Base-by-base conservation (phyloP, 2,797 vertebrate species). In the Chloroceryle inda region DNA sequence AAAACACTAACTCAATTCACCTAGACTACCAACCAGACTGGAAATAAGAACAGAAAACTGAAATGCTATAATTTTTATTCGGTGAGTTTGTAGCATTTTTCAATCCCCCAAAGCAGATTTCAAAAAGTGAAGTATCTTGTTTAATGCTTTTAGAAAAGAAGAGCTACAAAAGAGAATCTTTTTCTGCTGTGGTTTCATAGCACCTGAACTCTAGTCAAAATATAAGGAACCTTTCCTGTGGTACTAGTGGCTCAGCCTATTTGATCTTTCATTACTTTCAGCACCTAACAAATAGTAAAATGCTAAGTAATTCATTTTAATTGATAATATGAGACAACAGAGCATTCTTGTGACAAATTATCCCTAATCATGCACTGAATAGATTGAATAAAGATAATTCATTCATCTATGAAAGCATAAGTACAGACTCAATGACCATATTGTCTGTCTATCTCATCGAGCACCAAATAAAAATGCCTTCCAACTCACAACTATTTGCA, bases 1-100 rank as follows among this genome's bases (percentile, higher is more conserved):
- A 85, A 76, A 38, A 50, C 9, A 50, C 45, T n/a, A 86, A 90
- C 19, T 94, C 72, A 61, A 20, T 93, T 83, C 71, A 63, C 1
- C 53, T 49, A 38, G n/a, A 69, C 24, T 44, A 59, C 50, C 50
- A 84, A 61, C 15, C n/a, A 74, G 42, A 67, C 10, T 47, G 37
- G 91, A 80, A 91, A 37, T 17, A 77, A 94, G 27, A 93, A 76
- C 9, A 59, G 62, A 80, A 89, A 92, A 73, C 3, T 72, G 38
- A 85, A 94, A 90, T 83, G 61, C 22, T 31, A 95, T 27, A n/a
- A 62, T 24, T 88, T 84, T 87, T 63, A 83, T 64, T 77, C 59
- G 35, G 12, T 26, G 23, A 69, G 18, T 74, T 8, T 19, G 15
- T 33, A 77, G 20, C 24, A 38, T 61, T 91, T 93, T 89, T 92